Conservation (phyloP, 2,888 invertebrate species). For the Alentia gelatinosa region DNA sequence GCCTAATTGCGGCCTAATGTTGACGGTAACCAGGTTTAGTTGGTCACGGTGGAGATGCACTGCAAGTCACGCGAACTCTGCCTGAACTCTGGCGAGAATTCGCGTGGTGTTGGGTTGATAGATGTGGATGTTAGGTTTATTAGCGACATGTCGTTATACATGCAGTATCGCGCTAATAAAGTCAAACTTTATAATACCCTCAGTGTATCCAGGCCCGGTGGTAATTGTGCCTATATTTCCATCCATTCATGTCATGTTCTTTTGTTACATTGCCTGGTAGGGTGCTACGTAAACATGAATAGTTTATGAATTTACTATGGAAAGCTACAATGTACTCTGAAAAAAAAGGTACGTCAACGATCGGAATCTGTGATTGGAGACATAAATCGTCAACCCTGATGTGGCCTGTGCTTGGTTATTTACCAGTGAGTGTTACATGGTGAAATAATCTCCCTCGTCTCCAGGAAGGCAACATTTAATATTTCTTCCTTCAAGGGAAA, state of each 20-base stretch:
- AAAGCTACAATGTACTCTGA: too few species aligned
- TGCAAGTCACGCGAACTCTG: not conserved
- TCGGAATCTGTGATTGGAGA: too few species aligned
- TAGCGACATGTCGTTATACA: too few species aligned
- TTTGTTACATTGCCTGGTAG: not conserved
- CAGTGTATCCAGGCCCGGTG: not conserved
- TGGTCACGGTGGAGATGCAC: not conserved
- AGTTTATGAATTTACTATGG: not conserved
- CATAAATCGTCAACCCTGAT: too few species aligned
- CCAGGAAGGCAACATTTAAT: too few species aligned
- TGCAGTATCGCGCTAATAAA: not conserved
- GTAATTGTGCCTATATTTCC: not conserved
- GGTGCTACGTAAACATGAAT: not conserved
- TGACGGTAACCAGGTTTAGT: not conserved
- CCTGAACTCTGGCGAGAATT: not conserved
- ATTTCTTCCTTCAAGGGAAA: too few species aligned
- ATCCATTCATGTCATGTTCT: not conserved
- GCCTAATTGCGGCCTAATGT: not conserved
- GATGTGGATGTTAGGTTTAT: too few species aligned
- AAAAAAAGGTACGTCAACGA: too few species aligned
- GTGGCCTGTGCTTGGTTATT: too few species aligned
- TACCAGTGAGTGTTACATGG: too few species aligned
- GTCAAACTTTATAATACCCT: not conserved
- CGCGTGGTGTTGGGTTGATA: too few species aligned
- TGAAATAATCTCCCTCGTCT: too few species aligned